A percentile compares a stretch with the other conserved stretches of the same genome.
phyloP scores from a whole-genome alignment of 2,113 vertebrate genomes.

The Myotis davidii region DNA sequence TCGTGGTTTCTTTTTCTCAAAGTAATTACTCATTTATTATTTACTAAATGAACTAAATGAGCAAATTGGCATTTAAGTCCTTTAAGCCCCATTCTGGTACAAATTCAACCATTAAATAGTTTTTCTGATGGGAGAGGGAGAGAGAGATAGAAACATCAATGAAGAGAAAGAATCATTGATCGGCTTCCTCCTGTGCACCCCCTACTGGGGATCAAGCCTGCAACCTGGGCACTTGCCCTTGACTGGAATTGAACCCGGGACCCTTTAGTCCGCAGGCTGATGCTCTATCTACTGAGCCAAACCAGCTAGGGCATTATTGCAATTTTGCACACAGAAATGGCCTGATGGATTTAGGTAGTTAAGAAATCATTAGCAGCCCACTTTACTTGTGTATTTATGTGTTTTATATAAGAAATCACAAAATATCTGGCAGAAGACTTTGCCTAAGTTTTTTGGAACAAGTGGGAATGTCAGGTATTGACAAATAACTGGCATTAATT shows the following conservation, averaged over 20 bases:
- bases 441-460: constrained; percentile 45
- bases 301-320: not conserved
- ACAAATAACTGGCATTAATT: constrained; percentile 29
- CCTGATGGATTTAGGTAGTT: constrained; percentile 9
- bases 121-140: not conserved
- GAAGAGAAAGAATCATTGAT: too few relatives aligned
- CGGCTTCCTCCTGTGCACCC: too few relatives aligned
- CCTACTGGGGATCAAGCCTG: too few relatives aligned
- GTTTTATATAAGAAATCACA: constrained; percentile 53
- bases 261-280: too few relatives aligned
- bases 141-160: too few relatives aligned
- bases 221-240: too few relatives aligned
- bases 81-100: not conserved
- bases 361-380: not conserved
- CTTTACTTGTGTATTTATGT: not conserved
- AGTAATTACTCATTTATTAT: constrained; percentile 32
- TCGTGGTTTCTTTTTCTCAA: not conserved
- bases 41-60: constrained; percentile 34
- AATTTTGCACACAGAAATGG: not conserved
- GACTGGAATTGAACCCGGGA: too few relatives aligned
- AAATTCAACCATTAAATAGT: not conserved
- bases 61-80: not conserved
- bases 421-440: constrained; percentile 8
- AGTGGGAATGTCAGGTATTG: constrained; percentile 34
- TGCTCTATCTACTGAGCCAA: too few relatives aligned